A percentile compares a stretch with the other conserved stretches of the same genome.
phyloP scores from a whole-genome alignment of 2,113 vertebrate genomes.

The Sylvilagus bachmani region DNA sequence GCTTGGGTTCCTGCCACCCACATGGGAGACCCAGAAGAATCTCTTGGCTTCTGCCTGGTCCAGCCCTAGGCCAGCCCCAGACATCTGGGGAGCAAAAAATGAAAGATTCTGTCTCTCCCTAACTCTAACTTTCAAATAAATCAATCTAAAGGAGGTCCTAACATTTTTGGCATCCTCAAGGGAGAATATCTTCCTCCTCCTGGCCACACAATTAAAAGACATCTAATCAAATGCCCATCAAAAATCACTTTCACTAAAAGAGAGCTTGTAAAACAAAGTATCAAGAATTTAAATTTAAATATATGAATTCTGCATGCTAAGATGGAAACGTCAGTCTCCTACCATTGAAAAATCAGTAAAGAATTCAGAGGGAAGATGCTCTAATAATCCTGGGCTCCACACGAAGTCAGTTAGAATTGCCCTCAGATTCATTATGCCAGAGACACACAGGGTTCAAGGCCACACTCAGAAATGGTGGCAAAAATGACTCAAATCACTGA shows the following conservation, averaged over 20 bases:
- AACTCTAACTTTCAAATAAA: no score
- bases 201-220: neutral
- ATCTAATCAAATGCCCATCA: neutral
- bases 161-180: neutral
- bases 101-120: no score
- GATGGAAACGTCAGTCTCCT: neutral
- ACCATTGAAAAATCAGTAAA: neutral
- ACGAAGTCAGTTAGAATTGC: neutral
- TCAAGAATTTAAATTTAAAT: conserved; percentile 7
- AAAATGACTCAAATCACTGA: neutral
- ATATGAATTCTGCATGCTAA: neutral
- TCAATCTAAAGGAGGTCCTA: neutral
- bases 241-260: neutral
- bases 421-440: neutral
- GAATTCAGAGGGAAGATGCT: neutral
- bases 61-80: no score
- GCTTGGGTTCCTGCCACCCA: no score
- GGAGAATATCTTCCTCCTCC: neutral
- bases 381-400: neutral
- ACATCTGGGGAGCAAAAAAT: no score
- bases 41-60: no score
- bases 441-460: neutral
- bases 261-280: neutral
- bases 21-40: no score
- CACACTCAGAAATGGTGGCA: neutral